These are phyloP conservation scores for Halictus ligatus DNA, from an alignment of 2,888 invertebrate genomes.

Conservation along the genomic window DNA sequence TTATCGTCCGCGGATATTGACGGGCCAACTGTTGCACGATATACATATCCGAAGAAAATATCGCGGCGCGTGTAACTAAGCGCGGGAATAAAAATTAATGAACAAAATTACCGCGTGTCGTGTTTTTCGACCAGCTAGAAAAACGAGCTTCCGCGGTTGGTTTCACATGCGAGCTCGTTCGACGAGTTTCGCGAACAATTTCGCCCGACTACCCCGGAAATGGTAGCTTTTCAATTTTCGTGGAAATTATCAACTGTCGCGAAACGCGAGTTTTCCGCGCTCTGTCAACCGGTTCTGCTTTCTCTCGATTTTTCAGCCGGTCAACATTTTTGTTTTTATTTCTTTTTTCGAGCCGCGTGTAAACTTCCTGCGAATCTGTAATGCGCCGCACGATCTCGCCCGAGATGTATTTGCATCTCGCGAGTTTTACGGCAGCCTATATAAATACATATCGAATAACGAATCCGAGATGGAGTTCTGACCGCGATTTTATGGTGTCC, in stretches of 20 bases:
- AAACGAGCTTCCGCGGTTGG: neutral
- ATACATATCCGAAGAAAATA: neutral
- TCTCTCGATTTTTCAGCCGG: constrained; percentile 18
- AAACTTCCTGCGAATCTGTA: constrained; percentile 14
- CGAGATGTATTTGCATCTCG: neutral
- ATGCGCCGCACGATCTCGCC: neutral
- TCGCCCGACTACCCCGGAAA: constrained; percentile 15
- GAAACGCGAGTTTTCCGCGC: constrained; percentile 25
- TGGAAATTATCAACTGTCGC: constrained; percentile 36
- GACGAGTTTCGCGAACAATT: constrained; percentile 14
- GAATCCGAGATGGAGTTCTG: neutral
- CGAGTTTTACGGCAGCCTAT: neutral
- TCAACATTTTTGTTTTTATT: neutral
- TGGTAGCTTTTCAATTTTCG: constrained; percentile 34
- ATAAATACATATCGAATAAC: neutral
- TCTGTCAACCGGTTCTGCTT: constrained; percentile 5
- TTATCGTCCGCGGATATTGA: neutral
- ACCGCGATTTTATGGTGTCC: neutral
- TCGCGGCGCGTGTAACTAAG: neutral
- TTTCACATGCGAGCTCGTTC: neutral
- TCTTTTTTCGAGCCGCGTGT: neutral
- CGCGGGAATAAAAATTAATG: neutral
- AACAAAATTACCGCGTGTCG: neutral
- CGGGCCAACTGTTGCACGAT: constrained; percentile 2
- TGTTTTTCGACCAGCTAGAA: neutral